A percentile compares a stretch with the other conserved stretches of the same genome.
These are phyloP conservation scores for Thereva nobilitata DNA, from an alignment of 2,888 invertebrate genomes.

Conservation along the genomic window DNA sequence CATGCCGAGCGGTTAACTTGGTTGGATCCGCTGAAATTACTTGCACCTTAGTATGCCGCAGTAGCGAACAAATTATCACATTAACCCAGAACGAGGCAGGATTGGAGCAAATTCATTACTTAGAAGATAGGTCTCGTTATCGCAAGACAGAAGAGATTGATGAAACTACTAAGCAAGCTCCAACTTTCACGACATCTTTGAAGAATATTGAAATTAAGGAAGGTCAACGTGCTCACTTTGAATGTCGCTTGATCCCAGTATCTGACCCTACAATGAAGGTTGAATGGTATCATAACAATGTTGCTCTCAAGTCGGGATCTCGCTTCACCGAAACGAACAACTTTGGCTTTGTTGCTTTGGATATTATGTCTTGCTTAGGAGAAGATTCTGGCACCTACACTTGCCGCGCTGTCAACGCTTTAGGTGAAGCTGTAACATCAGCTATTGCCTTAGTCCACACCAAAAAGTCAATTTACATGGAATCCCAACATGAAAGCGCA, in stretches of 20 bases:
- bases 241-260: conserved; percentile 90
- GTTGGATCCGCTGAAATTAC: conserved; percentile 86
- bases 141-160: conserved; percentile 75
- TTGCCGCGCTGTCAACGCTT: conserved; percentile 86
- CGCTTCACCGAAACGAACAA: conserved; percentile 95
- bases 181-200: conserved; percentile 89
- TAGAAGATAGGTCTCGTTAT: conserved; percentile 83
- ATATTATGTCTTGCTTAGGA: conserved; percentile 92
- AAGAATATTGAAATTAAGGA: conserved; percentile 92
- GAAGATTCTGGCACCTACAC: conserved; percentile 97
- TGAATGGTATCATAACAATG: conserved; percentile 93
- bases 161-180: conserved; percentile 86
- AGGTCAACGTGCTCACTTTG: conserved; percentile 93
- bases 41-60: conserved; percentile 72
- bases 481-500: conserved; percentile 87
- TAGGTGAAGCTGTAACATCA: conserved; percentile 92
- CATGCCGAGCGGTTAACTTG: conserved; percentile 88
- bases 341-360: conserved; percentile 96
- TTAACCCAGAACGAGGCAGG: conserved; percentile 86
- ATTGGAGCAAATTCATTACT: conserved; percentile 83
- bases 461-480: conserved; percentile 82
- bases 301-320: conserved; percentile 88
- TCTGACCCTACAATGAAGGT: conserved; percentile 92
- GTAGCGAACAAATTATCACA: conserved; percentile 80
- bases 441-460: conserved; percentile 83